Conservation (phyloP, 2,797 vertebrate species). For the Thamnophis elegans region DNA sequence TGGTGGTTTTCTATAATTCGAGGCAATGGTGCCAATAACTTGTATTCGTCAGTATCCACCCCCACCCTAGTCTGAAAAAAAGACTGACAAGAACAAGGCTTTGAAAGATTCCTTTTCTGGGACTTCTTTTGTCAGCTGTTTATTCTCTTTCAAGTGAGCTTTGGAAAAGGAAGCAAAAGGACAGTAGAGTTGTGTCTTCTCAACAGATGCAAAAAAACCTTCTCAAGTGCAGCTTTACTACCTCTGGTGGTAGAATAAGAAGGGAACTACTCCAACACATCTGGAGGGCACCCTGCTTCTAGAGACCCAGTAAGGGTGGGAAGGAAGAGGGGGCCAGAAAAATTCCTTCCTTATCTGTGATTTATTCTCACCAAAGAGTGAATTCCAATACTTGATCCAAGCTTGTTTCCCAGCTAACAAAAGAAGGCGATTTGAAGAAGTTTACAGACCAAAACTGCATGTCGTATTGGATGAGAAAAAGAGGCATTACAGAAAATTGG, state of each 20-base stretch:
- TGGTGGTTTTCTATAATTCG: constrained; percentile 64
- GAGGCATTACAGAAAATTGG: neutral
- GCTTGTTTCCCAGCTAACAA: constrained; percentile 51
- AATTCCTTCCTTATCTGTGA: constrained; percentile 35
- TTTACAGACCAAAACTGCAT: neutral
- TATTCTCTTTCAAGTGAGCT: constrained; percentile 64
- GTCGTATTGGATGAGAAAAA: constrained; percentile 42
- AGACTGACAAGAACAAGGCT: constrained; percentile 58
- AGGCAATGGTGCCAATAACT: constrained; percentile 60
- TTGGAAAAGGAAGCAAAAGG: constrained; percentile 66
- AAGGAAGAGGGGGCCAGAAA: constrained; percentile 22
- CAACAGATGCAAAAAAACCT: constrained; percentile 57
- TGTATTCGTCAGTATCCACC: constrained; percentile 60
- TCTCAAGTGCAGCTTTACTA: constrained; percentile 20
- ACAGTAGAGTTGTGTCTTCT: constrained; percentile 60
- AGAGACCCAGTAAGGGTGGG: constrained; percentile 46
- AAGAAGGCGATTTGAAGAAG: constrained; percentile 17
- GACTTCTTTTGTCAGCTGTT: constrained; percentile 69
- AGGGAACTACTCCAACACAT: neutral
- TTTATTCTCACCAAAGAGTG: constrained; percentile 18
- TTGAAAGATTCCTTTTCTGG: constrained; percentile 70
- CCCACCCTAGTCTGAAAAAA: constrained; percentile 25
- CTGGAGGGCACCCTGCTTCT: neutral
- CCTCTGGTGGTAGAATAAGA: neutral
- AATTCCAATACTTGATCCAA: constrained; percentile 39